Conservation (phyloP, 1,140 invertebrate genomes). For the Pseudomyrmex flavicornis region DNA sequence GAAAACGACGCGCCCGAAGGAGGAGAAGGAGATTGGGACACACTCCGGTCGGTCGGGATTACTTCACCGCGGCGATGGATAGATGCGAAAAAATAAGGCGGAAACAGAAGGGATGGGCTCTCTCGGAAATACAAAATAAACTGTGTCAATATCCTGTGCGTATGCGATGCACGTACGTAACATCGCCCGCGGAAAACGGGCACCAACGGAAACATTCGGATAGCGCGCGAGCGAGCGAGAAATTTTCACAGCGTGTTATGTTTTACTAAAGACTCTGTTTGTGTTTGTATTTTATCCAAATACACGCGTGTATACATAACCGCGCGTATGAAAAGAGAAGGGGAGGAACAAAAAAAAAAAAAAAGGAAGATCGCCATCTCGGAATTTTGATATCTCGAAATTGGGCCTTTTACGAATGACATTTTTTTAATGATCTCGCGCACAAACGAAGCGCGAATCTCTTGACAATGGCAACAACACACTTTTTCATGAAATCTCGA, state of each 20-base stretch:
- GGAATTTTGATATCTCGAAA: constrained; percentile 32
- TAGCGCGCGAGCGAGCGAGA: constrained; percentile 15
- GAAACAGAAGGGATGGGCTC: neutral
- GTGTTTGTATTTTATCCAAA: constrained; percentile 55
- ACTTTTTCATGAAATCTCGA: no score
- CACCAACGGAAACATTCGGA: constrained; percentile 18
- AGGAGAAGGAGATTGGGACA: neutral
- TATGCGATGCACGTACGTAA: constrained; percentile 46
- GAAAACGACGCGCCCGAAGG: constrained; percentile 6
- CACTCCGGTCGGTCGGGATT: neutral
- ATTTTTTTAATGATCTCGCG: neutral
- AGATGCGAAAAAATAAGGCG: constrained; percentile 39
- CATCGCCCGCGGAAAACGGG: constrained; percentile 1
- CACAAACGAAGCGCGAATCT: no score
- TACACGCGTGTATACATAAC: constrained; percentile 16
- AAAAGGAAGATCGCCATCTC: neutral
- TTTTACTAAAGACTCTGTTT: constrained; percentile 64
- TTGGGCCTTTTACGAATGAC: neutral
- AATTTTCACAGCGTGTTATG: constrained; percentile 47
- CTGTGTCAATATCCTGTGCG: constrained; percentile 32
- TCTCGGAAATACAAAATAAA: constrained; percentile 46
- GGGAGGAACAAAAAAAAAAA: neutral
- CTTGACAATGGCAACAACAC: no score
- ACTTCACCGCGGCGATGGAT: neutral
- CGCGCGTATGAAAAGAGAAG: neutral